phyloP scores from a whole-genome alignment of 2,888 invertebrate species.

The Papilio protenor region DNA sequence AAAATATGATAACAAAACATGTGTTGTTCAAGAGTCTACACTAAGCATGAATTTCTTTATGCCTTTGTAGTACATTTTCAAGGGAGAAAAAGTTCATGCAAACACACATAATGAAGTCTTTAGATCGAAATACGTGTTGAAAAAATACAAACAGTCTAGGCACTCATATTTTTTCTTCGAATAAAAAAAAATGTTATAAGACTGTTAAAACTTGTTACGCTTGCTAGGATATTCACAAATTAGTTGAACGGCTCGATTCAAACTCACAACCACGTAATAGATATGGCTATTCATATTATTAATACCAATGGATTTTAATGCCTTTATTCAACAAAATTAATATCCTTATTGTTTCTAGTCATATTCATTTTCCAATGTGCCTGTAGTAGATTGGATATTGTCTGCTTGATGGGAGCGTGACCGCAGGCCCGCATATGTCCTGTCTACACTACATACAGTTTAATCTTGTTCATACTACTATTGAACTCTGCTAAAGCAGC shows the following conservation, averaged over 20 bases:
- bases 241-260: too few relatives aligned
- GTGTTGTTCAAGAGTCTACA: neutral
- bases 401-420: constrained; percentile 2
- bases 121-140: neutral
- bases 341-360: neutral
- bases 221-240: too few relatives aligned
- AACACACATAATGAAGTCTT: neutral
- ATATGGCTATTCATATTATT: neutral
- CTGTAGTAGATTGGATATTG: constrained; percentile 15
- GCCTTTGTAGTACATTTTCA: neutral
- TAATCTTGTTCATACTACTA: neutral
- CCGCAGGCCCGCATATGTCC: neutral
- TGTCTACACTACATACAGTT: neutral
- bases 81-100: neutral
- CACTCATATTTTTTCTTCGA: neutral
- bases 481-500: neutral
- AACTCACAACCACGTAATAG: too few relatives aligned
- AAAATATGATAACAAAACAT: neutral
- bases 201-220: too few relatives aligned
- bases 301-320: neutral
- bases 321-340: neutral
- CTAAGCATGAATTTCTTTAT: neutral
- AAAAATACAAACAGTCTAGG: neutral
- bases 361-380: neutral
- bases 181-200: too few relatives aligned